Percentiles rank a stretch among this genome's conserved stretches.
phyloP scores from a whole-genome alignment of 2,113 vertebrate genomes.

The Ceuthmochares aereus region DNA sequence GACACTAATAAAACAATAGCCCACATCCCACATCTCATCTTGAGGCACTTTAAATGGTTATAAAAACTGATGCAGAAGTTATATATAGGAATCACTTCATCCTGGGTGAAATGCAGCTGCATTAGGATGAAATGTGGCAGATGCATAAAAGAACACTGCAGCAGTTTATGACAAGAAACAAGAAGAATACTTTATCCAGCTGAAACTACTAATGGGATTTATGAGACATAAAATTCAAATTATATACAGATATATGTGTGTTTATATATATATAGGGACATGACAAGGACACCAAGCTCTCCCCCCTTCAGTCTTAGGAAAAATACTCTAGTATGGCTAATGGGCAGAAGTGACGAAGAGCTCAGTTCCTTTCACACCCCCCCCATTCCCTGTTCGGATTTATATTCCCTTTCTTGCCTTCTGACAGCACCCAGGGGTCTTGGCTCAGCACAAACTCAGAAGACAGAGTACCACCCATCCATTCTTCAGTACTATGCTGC shows the following conservation, averaged over 20 bases:
- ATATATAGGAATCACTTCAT: slow-evolving; percentile 44
- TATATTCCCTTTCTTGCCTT: slow-evolving; percentile 14
- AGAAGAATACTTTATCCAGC: slow-evolving; percentile 47
- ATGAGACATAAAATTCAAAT: slow-evolving; percentile 38
- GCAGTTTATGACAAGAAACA: slow-evolving; percentile 59
- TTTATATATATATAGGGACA: not conserved
- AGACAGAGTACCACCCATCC: not conserved
- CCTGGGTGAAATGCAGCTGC: slow-evolving; percentile 44
- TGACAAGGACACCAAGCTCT: slow-evolving; percentile 39
- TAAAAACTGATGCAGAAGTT: slow-evolving; percentile 55
- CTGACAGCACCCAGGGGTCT: not conserved
- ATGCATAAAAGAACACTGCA: slow-evolving; percentile 23
- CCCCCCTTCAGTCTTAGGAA: slow-evolving; percentile 3
- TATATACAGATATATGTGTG: not conserved
- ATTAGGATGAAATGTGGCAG: slow-evolving; percentile 60
- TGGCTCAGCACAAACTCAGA: not conserved
- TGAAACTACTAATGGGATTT: slow-evolving; percentile 37
- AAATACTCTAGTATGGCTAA: slow-evolving; percentile 18
- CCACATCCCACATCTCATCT: slow-evolving; percentile 24
- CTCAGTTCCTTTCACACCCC: not conserved
- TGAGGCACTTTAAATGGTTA: slow-evolving; percentile 20
- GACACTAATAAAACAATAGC: slow-evolving; percentile 45
- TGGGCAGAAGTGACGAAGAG: slow-evolving; percentile 21
- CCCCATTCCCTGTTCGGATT: not conserved
- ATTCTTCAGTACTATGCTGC: not conserved